Percentiles rank a stretch among this genome's conserved stretches.
These are phyloP conservation scores for Rhyacophila evoluta DNA, from an alignment of 2,888 invertebrate species.

Conservation along the genomic window DNA sequence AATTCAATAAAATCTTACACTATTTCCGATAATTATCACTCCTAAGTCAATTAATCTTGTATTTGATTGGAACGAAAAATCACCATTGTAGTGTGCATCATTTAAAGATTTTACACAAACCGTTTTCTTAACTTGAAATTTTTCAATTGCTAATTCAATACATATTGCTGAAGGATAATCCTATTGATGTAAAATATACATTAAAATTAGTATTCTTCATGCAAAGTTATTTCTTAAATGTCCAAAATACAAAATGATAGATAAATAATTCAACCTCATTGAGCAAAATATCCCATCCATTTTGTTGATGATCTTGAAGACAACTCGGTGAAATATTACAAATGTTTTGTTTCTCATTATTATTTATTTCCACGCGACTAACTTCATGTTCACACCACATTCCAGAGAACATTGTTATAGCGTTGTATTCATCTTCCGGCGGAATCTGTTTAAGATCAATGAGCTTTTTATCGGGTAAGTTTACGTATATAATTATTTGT, in stretches of 20 bases:
- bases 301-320: background rate
- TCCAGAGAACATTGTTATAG: background rate
- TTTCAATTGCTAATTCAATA: conserved; percentile 37
- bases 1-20: conserved; percentile 26
- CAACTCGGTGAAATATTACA: background rate
- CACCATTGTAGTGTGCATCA: background rate
- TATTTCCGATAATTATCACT: conserved; percentile 8
- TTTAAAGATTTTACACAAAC: background rate
- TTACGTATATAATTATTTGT: no score
- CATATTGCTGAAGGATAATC: background rate
- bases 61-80: background rate
- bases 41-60: conserved; percentile 31
- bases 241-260: background rate
- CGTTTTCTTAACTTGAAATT: conserved; percentile 23
- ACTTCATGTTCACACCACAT: background rate
- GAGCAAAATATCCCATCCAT: conserved; percentile 17
- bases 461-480: no score
- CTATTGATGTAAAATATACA: background rate
- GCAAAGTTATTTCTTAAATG: background rate
- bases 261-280: background rate
- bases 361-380: background rate
- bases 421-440: background rate
- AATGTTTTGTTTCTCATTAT: background rate
- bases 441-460: no score
- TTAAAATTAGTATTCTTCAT: no score